These are phyloP conservation scores for Agrochola macilenta DNA, from an alignment of 2,888 invertebrate genomes.

Conservation along the genomic window DNA sequence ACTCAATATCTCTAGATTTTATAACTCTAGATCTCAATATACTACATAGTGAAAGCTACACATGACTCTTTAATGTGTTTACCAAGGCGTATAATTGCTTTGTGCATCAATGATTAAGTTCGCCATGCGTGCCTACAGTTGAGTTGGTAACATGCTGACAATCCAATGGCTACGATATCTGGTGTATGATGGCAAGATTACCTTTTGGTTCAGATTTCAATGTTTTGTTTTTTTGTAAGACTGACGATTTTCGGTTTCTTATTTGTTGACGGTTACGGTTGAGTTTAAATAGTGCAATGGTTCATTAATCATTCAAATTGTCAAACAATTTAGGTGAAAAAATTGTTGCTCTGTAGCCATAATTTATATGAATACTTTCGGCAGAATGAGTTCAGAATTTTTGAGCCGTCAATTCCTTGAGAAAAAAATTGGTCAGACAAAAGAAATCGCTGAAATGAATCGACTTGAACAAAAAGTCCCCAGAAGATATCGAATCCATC, in stretches of 20 bases:
- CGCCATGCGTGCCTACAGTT: conserved; percentile 1
- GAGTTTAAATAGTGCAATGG: neutral
- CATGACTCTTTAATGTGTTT: conserved; percentile 55
- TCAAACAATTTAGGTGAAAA: neutral
- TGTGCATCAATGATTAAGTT: conserved; percentile 47
- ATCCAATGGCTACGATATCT: neutral
- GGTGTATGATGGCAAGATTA: neutral
- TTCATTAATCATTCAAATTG: neutral
- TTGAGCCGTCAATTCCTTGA: neutral
- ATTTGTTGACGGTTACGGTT: neutral
- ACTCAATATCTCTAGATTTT: no score
- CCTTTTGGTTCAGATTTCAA: neutral
- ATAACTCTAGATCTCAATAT: conserved; percentile 13
- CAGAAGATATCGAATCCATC: neutral
- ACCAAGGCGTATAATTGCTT: conserved; percentile 54
- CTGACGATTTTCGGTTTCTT: neutral
- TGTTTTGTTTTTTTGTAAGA: neutral
- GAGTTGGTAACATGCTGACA: conserved; percentile 5
- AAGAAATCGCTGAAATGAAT: neutral
- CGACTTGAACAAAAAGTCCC: neutral
- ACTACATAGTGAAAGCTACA: neutral
- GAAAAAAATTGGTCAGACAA: neutral
- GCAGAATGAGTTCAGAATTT: neutral
- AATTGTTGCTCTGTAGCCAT: neutral
- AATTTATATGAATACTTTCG: neutral